phyloP scores from a whole-genome alignment of 2,888 invertebrate species.

The Thymelicus sylvestris region DNA sequence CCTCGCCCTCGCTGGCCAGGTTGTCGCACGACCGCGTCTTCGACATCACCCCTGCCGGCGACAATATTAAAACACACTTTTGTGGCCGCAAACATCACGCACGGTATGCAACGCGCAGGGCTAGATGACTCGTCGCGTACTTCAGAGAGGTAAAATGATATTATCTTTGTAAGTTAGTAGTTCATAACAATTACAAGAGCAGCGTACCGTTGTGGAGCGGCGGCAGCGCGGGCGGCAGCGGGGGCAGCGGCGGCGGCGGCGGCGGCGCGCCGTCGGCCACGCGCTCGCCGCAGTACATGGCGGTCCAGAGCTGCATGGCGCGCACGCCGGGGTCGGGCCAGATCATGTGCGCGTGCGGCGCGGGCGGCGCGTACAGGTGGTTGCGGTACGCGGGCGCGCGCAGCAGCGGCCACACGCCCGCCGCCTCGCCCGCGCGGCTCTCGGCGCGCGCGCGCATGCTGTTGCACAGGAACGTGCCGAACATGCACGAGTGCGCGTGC shows the following conservation, averaged over 20 bases:
- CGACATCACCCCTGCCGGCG: slow-evolving; percentile 85
- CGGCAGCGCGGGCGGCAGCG: slow-evolving; percentile 39
- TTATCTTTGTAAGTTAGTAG: too few species aligned
- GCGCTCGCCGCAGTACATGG: slow-evolving; percentile 89
- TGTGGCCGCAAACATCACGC: too few species aligned
- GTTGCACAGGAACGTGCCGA: slow-evolving; percentile 98
- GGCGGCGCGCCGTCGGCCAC: slow-evolving; percentile 44
- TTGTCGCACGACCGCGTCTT: slow-evolving; percentile 95
- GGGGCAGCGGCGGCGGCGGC: slow-evolving; percentile 52
- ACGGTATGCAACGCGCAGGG: too few species aligned
- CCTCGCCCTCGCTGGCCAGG: slow-evolving; percentile 88
- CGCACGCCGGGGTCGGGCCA: slow-evolving; percentile 95
- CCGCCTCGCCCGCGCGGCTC: slow-evolving; percentile 87
- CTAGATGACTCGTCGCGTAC: too few species aligned
- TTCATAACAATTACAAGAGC: too few species aligned
- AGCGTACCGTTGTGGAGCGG: slow-evolving; percentile 47
- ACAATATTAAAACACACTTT: not conserved
- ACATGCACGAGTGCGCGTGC: slow-evolving; percentile 97
- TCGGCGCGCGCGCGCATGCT: slow-evolving; percentile 89
- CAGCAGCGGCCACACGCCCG: slow-evolving; percentile 95
- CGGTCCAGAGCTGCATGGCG: slow-evolving; percentile 93
- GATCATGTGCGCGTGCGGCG: slow-evolving; percentile 84
- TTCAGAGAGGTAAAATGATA: too few species aligned
- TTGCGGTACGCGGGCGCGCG: slow-evolving; percentile 92
- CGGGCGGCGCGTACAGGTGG: slow-evolving; percentile 89